Conservation (phyloP, 2,113 vertebrate species). For the Odontophorus gujanensis region DNA sequence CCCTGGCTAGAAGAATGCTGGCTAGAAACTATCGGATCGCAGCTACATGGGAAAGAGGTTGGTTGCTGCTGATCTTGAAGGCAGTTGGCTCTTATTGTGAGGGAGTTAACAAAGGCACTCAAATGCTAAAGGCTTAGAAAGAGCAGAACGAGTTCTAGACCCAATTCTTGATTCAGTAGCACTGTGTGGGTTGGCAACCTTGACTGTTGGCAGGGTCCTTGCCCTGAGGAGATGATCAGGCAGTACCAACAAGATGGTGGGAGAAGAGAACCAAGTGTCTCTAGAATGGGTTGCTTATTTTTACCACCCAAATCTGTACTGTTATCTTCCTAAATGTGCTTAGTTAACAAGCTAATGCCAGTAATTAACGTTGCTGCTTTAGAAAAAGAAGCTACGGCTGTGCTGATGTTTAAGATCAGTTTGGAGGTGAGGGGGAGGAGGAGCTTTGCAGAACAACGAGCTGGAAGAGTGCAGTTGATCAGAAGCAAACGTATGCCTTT, state of each 20-base stretch:
- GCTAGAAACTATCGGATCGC: constrained; percentile 81
- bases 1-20: constrained; percentile 80
- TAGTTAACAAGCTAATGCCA: background rate
- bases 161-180: background rate
- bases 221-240: background rate
- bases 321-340: background rate
- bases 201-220: background rate
- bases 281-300: background rate
- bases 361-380: background rate
- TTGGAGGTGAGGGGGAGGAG: background rate
- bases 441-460: background rate
- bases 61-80: background rate
- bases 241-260: background rate
- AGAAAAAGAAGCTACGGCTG: background rate
- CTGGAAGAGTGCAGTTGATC: background rate
- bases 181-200: background rate
- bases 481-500: rapidly evolving
- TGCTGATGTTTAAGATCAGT: background rate
- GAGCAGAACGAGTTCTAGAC: background rate
- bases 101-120: background rate
- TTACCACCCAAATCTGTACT: background rate
- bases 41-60: constrained; percentile 89
- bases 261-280: background rate
- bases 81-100: background rate
- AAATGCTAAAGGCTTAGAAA: background rate